Percentiles rank a stretch among this genome's conserved stretches.
These are phyloP conservation scores for Aplocera efformata DNA, from an alignment of 2,888 invertebrate species.

Conservation along the genomic window DNA sequence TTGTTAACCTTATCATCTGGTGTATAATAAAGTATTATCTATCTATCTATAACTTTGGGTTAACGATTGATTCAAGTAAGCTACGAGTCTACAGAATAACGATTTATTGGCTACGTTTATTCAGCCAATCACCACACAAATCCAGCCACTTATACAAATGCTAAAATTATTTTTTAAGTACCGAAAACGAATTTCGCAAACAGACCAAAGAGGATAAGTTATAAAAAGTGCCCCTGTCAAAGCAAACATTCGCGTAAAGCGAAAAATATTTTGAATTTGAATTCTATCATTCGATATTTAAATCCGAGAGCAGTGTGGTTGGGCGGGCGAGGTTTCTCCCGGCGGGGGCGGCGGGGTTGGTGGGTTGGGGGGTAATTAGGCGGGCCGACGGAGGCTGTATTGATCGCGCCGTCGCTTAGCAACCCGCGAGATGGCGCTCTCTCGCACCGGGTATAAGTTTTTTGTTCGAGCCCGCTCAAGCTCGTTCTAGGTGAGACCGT, in stretches of 20 bases:
- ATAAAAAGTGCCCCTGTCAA: conserved; percentile 40
- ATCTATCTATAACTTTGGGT: too few relatives aligned
- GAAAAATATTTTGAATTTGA: conserved; percentile 73
- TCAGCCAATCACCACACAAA: too few relatives aligned
- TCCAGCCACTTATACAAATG: too few relatives aligned
- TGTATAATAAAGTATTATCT: too few relatives aligned
- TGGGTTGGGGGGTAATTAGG: conserved; percentile 68
- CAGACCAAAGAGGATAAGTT: conserved; percentile 14
- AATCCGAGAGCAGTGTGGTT: conserved; percentile 62
- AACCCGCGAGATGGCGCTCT: conserved; percentile 75
- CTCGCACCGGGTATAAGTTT: conserved; percentile 61
- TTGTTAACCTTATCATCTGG: too few relatives aligned
- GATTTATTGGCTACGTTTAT: too few relatives aligned
- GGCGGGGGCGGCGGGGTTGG: conserved; percentile 36
- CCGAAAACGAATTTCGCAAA: conserved; percentile 5
- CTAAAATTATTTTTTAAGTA: background rate
- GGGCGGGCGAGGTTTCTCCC: conserved; percentile 58
- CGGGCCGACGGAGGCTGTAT: conserved; percentile 80
- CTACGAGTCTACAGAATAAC: too few relatives aligned
- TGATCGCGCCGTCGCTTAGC: conserved; percentile 76
- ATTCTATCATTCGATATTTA: conserved; percentile 79
- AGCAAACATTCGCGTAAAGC: conserved; percentile 65
- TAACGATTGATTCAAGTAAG: too few relatives aligned
- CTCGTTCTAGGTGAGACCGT: conserved; percentile 69
- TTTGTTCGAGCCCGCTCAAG: conserved; percentile 54